Base-by-base conservation (phyloP, 2,797 vertebrate species). In the Pitangus sulphuratus region DNA sequence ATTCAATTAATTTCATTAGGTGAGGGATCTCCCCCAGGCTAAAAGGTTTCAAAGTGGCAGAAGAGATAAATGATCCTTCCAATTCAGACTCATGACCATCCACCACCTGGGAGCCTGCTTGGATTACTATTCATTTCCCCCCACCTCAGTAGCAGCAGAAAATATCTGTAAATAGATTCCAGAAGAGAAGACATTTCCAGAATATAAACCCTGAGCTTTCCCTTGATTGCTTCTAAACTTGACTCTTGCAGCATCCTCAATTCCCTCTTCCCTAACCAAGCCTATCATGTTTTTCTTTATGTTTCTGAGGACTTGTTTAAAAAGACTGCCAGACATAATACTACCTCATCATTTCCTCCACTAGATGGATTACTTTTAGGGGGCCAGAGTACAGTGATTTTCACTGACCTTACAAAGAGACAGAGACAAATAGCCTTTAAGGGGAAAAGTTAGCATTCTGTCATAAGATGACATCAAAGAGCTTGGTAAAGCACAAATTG, bases 1-100 rank as follows among this genome's bases (percentile, higher is more conserved):
- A 72, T 95, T 90, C 96, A 92, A 96, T 94, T 96, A 95, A 96
- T 96, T 96, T 95, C 89, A 88, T 96, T 96, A 97, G 91, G 89
- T 89, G 90, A 96, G 74, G 66, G 47, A 91, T 96, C 56, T 88
- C 87, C 95, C 53, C 25, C 40, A 90, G 90, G 91, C 91, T 95
- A 82, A 86, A 97, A 94, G 81, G 45, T 94, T 96, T 94, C 89
- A 89, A 93, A 97, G 91, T 89, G 68, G 68, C 19, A 2, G 64
- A 91, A 70, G 86, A 96, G 95, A 97, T 96, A 94, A 96, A 97
- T 96, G 94, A 96, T 92, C 81, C 86, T 90, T 96, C 69, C 94
- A 91, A 30, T 91, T 95, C 94, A 94, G 72, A 87, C 84, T 96
- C 88, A 85, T 90, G 89, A 91, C 86, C 89, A 92, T 65, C 79